Base-by-base conservation (phyloP, 2,888 invertebrate genomes). In the Synanthedon andrenaeformis region DNA sequence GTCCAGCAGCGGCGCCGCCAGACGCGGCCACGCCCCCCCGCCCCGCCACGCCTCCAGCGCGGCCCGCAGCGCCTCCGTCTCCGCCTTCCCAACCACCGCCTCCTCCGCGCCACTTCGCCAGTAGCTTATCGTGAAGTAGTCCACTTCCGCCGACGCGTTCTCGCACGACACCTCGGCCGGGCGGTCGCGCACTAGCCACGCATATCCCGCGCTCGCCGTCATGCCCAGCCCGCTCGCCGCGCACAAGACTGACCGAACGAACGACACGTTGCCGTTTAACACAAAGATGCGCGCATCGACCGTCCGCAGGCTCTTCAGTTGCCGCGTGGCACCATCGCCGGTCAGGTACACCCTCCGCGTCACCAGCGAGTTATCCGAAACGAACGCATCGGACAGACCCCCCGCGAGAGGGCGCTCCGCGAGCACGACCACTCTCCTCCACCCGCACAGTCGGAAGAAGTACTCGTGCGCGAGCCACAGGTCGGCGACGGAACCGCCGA, bases 391-490 rank as follows among this genome's bases (percentile, higher is more conserved):
- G 11, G 51, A 35, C 3, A 63, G 51, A 1, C 53, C 45, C 10
- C 55, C 45, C 1, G 48, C 23, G 2, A 53, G 51, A 3, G 65
- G 57, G 4, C 53, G 45, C 23, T 95, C 94, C 0, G 94, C 93
- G 14, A 96, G 71, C 0, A 94, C 91, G 0, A 94, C 94, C 0
- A 95, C 89, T 49, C 93, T 88, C 45, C 79, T 88, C 94, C 95
- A 96, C 0, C 89, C 88, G 52, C 62, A 62, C 41, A 28, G 42
- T 4, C 19, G 4, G 35, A 69, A 56, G 28, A 68, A 62, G 14
- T 56, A 52, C 13, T n/a, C 11, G 13, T 42, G 13, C 4, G 11
- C 53, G 56, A 14, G 59, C 54, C 3, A 62, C 69, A 67, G 58
- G 51, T 62, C 63, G 13, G 62, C 42, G 4, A 62, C 42, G 6